Conservation (phyloP, 1,140 invertebrate genomes). For the Eupristina koningsbergeri region DNA sequence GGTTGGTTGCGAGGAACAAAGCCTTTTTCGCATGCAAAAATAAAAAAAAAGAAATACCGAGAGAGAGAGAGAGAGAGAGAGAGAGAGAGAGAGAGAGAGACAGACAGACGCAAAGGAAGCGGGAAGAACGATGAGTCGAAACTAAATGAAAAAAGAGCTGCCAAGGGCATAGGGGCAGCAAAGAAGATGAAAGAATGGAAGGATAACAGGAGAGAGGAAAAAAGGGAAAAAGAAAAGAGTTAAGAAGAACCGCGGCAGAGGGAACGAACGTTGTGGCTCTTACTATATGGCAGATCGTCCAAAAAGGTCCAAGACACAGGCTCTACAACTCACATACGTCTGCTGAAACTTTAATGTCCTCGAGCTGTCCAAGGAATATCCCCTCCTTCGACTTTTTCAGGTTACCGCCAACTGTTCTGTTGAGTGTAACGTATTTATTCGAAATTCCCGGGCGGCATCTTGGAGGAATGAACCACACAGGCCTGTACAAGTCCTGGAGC, state of each 20-base stretch:
- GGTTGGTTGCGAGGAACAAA: neutral
- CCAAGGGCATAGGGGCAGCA: neutral
- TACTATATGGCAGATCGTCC: neutral
- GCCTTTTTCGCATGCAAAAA: constrained; percentile 28
- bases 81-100: neutral
- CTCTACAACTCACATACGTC: neutral
- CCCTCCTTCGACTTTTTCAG: neutral
- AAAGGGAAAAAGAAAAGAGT: too few relatives aligned
- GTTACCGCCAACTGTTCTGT: neutral
- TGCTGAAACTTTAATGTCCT: constrained; percentile 42
- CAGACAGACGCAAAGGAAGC: neutral
- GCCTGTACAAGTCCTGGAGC: neutral
- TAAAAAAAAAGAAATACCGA: too few relatives aligned
- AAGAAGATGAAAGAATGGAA: too few relatives aligned
- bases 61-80: neutral
- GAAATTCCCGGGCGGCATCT: constrained; percentile 6
- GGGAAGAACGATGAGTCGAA: constrained; percentile 17
- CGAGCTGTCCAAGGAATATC: neutral
- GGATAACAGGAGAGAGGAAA: too few relatives aligned
- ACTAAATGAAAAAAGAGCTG: neutral
- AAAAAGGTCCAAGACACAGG: constrained; percentile 3
- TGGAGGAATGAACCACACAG: neutral
- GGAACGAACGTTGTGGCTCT: neutral
- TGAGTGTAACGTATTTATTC: constrained; percentile 42
- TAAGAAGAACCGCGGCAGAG: neutral